These are phyloP conservation scores for Parotocinclus haroldoi DNA, from an alignment of 2,797 vertebrate genomes.

Conservation along the genomic window DNA sequence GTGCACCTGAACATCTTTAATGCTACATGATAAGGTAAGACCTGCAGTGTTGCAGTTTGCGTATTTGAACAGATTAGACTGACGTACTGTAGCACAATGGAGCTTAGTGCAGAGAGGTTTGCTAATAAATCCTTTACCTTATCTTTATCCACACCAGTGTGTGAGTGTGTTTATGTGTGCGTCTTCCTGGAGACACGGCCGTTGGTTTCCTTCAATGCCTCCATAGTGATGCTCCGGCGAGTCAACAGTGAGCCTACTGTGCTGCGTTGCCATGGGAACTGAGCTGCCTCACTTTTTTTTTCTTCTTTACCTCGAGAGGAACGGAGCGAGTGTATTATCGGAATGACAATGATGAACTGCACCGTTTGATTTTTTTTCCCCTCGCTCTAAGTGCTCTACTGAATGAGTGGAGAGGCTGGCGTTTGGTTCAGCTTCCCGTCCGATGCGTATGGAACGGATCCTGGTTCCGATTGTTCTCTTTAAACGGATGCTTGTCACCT, in stretches of 20 bases:
- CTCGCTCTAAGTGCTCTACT: neutral
- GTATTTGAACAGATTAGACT: neutral
- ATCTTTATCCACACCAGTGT: constrained; percentile 16
- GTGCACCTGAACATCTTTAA: too few species aligned
- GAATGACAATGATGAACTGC: constrained; percentile 50
- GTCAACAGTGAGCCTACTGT: constrained; percentile 64
- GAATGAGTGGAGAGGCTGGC: constrained; percentile 4
- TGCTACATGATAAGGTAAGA: too few species aligned
- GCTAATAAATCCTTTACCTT: constrained; percentile 1
- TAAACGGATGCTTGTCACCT: constrained; percentile 25
- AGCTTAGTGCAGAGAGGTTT: constrained; percentile 7
- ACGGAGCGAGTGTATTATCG: constrained; percentile 45
- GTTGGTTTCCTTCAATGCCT: constrained; percentile 58
- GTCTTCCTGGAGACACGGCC: constrained; percentile 43
- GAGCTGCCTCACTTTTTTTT: constrained; percentile 58
- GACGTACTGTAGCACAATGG: neutral
- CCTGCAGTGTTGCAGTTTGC: too few species aligned
- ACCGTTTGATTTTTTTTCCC: constrained; percentile 25
- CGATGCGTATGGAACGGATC: constrained; percentile 2
- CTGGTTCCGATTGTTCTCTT: constrained; percentile 11
- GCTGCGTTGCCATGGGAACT: constrained; percentile 73
- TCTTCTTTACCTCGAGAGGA: constrained; percentile 15
- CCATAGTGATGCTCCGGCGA: constrained; percentile 61
- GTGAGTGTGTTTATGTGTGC: constrained; percentile 24
- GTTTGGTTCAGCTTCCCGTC: constrained; percentile 25